Conservation (phyloP, 92 coral and sea anemone genomes). For the Actinernus sp. region DNA sequence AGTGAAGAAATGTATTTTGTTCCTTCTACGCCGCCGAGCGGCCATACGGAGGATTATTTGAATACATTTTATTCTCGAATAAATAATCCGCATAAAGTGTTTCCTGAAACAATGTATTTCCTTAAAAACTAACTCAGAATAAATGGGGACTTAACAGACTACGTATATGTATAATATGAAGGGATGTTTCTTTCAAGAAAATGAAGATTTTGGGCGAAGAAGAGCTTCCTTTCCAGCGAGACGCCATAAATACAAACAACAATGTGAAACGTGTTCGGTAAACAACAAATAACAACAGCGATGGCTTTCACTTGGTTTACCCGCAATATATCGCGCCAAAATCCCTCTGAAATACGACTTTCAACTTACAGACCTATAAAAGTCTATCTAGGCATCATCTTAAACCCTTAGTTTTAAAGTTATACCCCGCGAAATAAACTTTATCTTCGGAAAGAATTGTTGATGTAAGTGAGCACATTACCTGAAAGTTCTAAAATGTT, state of each 20-base stretch:
- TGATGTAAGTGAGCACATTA: slow-evolving; percentile 49
- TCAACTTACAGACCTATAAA: slow-evolving; percentile 14
- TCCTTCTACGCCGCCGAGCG: slow-evolving; percentile 38
- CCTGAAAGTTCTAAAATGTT: slow-evolving; percentile 59
- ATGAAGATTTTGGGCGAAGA: slow-evolving; percentile 13
- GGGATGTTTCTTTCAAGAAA: slow-evolving; percentile 19
- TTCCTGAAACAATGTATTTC: slow-evolving; percentile 50
- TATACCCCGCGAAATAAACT: slow-evolving; percentile 14
- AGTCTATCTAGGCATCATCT: background rate
- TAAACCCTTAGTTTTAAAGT: background rate
- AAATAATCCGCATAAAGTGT: slow-evolving; percentile 52
- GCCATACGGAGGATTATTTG: slow-evolving; percentile 72
- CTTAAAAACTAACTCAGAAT: slow-evolving; percentile 40
- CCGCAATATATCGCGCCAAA: slow-evolving; percentile 25
- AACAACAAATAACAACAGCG: slow-evolving; percentile 93
- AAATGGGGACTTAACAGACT: slow-evolving; percentile 44
- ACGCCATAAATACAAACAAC: slow-evolving; percentile 97
- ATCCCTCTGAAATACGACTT: slow-evolving; percentile 3
- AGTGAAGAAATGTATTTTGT: slow-evolving; percentile 30
- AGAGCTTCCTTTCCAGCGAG: slow-evolving; percentile 54
- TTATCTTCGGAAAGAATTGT: slow-evolving; percentile 38
- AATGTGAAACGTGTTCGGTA: slow-evolving; percentile 79
- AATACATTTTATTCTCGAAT: slow-evolving; percentile 70
- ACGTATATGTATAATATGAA: slow-evolving; percentile 10
- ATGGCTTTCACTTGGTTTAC: slow-evolving; percentile 50